Base-by-base conservation (phyloP, 2,888 invertebrate species). In the Ichneumon xanthorius region DNA sequence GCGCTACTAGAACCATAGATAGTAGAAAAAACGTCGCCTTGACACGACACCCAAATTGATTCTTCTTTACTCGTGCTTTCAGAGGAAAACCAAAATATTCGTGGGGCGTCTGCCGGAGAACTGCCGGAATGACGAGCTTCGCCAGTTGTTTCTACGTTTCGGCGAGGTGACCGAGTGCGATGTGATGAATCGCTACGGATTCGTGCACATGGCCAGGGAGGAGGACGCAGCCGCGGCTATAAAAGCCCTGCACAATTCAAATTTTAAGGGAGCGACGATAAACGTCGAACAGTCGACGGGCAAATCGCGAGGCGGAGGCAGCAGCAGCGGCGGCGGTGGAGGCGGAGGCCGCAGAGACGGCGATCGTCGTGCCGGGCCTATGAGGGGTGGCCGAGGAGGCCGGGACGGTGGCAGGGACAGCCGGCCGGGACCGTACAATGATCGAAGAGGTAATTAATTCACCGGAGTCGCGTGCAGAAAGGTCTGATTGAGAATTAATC, bases 101-200 rank as follows among this genome's bases (percentile, higher is more conserved):
- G 98, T 99, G 92, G 99, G 99, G 88, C 98, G 98, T 94, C 94
- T 99, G 93, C 97, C 98, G 82, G 97, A 97, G 90, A 97, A 97
- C 90, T 97, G 98, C 88, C 97, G 97, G 91, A 96, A 97, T 79
- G 97, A 97, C 90, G 98, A 98, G 90, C 95, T 98, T 67, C 95
- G 97, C 68, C 96, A 96, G 88, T 95, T 98, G 72, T 99, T 99
- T 94, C 96, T 97, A 89, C 96, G 97, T 76, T 98, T 97, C 94
- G 98, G 98, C 67, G 96, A 96, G 80, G 98, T 99, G 6, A 97
- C 97, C 22, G 99, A 99, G 94, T 98, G 98, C 94, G 99, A 99
- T 93, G 97, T 99, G 82, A 97, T 99, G 95, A 98, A 98, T 94
- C 96, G 98, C 85, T 99, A 98, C 94, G 99, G 98, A 11, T 99